These are phyloP conservation scores for Manis crassicaudata DNA, from an alignment of 2,797 vertebrate species.

Conservation along the genomic window DNA sequence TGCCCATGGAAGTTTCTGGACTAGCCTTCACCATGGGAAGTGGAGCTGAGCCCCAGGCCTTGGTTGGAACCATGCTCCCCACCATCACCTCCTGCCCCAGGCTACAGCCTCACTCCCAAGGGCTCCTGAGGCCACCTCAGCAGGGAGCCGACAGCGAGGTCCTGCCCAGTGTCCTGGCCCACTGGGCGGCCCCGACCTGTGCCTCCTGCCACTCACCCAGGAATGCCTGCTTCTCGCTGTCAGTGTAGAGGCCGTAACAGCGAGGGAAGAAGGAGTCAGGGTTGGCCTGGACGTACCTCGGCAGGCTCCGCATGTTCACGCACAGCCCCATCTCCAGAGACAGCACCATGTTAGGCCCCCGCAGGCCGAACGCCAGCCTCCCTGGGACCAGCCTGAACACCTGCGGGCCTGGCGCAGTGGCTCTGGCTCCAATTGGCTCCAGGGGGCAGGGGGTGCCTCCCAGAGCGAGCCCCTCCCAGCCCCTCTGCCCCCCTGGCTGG, in stretches of 20 bases:
- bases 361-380: accelerated
- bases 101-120: neutral
- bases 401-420: neutral
- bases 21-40: neutral
- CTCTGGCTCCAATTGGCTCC: neutral
- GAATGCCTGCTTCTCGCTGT: constrained; percentile 78
- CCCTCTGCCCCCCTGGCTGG: neutral
- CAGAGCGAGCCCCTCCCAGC: neutral
- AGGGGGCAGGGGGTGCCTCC: too few relatives aligned
- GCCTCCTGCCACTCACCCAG: constrained; percentile 66
- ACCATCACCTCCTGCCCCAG: neutral
- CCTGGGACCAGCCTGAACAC: accelerated
- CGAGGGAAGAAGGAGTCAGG: constrained; percentile 82
- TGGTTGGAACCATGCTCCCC: too few relatives aligned
- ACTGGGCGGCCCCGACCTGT: too few relatives aligned
- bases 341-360: neutral
- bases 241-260: constrained; percentile 78
- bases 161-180: neutral
- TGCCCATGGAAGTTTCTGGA: neutral
- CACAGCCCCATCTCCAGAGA: constrained; percentile 82
- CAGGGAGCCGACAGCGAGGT: neutral
- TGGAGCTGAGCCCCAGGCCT: neutral
- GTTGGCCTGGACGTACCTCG: constrained; percentile 78
- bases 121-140: neutral
- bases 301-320: constrained; percentile 79